Base-by-base conservation (phyloP, 2,113 vertebrate species). In the Carlito syrichta region DNA sequence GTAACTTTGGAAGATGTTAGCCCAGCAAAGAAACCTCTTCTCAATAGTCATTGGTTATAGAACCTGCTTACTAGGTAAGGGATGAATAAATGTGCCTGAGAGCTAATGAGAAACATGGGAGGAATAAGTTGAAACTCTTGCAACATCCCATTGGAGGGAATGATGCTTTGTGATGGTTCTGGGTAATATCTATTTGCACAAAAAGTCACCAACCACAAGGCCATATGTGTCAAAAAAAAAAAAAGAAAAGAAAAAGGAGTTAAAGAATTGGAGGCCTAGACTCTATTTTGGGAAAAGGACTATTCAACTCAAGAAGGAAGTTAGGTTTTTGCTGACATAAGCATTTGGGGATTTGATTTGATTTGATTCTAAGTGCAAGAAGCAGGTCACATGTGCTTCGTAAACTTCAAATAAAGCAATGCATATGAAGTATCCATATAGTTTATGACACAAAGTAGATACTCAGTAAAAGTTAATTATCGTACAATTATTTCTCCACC, bases 361-460 rank as follows among this genome's bases (percentile, higher is more conserved):
- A 58, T 68, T 84, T 91, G 20, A 94, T 84, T 88, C 40, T 56
- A 92, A 73, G 23, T 78, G 86, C 25, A 71, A 96, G 58, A 74
- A 91, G 17, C 45, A 81, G 43, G 17, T 83, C 25, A 73, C 32
- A 79, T 19, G 11, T 85, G 56, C 35, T 89, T 38, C 40, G 82
- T n/a, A 92, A 48, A 23, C 4, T 90, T 90, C 78, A 94, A 94
- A 83, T 82, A 48, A 87, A 86, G 8, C 48, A 79, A 32, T 56
- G 43, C 5, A 86, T 76, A 2, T 86, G 16, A 69, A 89, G n/a
- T 79, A 89, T 19, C 27, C 58, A 23, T 82, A 23, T 45, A 6
- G 8, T 74, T 11, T 92, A 52, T 89, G 30, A 77, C 40, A 77
- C 40, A 60, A 90, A 73, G 45, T n/a, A 22, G 32, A 22, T 79